Evolutionary conservation across 2,888 invertebrate species (phyloP), one percentile per base, ranked within the genome.

Genomic region (Dinocampus coccinellae): DNA sequence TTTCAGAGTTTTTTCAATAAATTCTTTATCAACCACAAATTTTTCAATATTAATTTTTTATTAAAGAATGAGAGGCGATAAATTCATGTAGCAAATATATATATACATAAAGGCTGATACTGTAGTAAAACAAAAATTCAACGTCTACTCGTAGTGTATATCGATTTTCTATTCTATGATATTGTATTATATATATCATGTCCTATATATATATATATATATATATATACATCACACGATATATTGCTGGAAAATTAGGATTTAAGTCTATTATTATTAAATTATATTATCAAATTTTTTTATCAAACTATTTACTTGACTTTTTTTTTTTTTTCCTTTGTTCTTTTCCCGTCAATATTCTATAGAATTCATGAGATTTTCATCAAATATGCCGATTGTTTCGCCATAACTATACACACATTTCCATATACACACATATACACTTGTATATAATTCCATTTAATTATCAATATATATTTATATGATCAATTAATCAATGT

Each of bases 111-210:
- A 39, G 39, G 13, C 4, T 22, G 13, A 34, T 22, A 13, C 36
- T 20, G 33, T 34, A 36, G 22, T 36, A n/a, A n/a, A n/a, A n/a
- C 16, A 20, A 61, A 61, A 61, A 36, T 36, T 22, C 39, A 39
- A 22, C 39, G 22, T 36, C 20, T 58, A 33, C 33, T 39, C 29
- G 33, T 47, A 9, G 52, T 63, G 26, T 26, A 29, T 26, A 63
- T 52, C 63, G 63, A 63, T 63, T 63, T n/a, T n/a, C n/a, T n/a
- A n/a, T 63, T 52, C 13, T 22, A 11, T 36, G 36, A 61, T 20
- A 61, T 36, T 39, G 36, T 61, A 24, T 61, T 61, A n/a, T n/a
- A n/a, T n/a, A n/a, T n/a, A n/a, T n/a, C n/a, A n/a, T n/a, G n/a
- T n/a, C n/a, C n/a, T n/a, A n/a, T n/a, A n/a, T n/a, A n/a, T n/a